Base-by-base conservation (phyloP, 2,113 vertebrate genomes). In the Cygnus buccinator region DNA sequence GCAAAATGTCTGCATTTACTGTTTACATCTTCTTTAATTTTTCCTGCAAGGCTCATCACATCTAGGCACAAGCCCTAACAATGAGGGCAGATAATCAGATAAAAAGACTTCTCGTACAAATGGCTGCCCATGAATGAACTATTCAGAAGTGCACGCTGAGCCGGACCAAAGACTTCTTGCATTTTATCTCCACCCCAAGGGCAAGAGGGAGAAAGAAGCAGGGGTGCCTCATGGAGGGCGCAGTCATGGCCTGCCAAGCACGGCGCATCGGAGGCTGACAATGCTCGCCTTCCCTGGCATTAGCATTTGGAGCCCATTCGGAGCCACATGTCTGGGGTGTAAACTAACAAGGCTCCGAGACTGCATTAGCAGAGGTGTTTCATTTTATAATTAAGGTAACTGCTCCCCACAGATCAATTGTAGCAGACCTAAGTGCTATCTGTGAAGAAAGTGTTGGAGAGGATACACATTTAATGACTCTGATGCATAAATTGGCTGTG, bases 1-100 rank as follows among this genome's bases (percentile, higher is more conserved):
- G 98, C 98, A 98, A 98, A 98, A 98, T 98, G 97, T 95, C 98
- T 97, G 97, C 98, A 97, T 98, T 98, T 98, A 98, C 97, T 98
- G 97, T 98, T 98, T 98, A 98, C 98, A 97, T 98, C 97, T 98
- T 97, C 97, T 97, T 98, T 97, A 98, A 98, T 98, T 98, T 98
- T 97, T 98, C 98, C 98, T 98, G 92, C 95, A 98, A 98, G 98
- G 97, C 97, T 98, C 97, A 97, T 98, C 97, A 94, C 95, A 96
- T 97, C 84, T 77, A 78, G 95, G 94, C 90, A 84, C 92, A 54
- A 94, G 91, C 79, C 95, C 85, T 96, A 97, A 96, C 59, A 72
- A 94, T 48, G 79, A 96, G 96, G 93, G 83, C 97, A 96, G 97
- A 97, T 94, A 94, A 97, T 94, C 96, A 92, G 95, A 97, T 97